These are phyloP conservation scores for Drymonia ruficornis DNA, from an alignment of 2,888 invertebrate genomes.

Conservation along the genomic window DNA sequence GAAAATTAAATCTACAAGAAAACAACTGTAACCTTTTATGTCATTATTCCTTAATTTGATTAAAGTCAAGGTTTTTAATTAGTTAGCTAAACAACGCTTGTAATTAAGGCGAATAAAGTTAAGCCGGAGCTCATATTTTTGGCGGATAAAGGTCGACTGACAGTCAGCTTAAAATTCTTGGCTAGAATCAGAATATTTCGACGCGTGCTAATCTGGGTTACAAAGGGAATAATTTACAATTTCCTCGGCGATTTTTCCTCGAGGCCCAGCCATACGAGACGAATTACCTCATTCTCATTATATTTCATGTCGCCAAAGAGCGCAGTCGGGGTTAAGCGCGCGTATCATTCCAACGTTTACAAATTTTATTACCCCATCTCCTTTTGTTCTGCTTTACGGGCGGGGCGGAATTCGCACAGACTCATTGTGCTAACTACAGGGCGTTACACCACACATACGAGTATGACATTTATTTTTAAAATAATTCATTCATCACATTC, in stretches of 20 bases:
- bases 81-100: conserved; percentile 31
- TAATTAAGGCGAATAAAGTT: conserved; percentile 38
- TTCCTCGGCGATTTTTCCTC: conserved; percentile 42
- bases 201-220: conserved; percentile 7
- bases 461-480: conserved; percentile 12
- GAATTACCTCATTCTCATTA: conserved; percentile 68
- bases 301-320: conserved; percentile 59
- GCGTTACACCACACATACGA: conserved; percentile 22
- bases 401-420: conserved; percentile 36
- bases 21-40: conserved; percentile 27
- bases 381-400: conserved; percentile 66
- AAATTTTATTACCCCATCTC: conserved; percentile 79
- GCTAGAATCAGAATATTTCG: conserved; percentile 29
- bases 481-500: background rate
- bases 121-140: conserved; percentile 32
- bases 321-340: conserved; percentile 72
- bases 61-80: conserved; percentile 34
- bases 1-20: background rate
- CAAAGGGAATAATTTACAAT: conserved; percentile 33
- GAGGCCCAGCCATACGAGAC: conserved; percentile 53
- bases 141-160: conserved; percentile 20
- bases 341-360: conserved; percentile 79
- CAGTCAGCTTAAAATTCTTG: conserved; percentile 26
- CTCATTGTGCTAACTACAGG: conserved; percentile 37
- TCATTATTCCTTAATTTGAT: conserved; percentile 30